Base-by-base conservation (phyloP, 2,888 invertebrate genomes). In the Lepidocyrtinus sp. region DNA sequence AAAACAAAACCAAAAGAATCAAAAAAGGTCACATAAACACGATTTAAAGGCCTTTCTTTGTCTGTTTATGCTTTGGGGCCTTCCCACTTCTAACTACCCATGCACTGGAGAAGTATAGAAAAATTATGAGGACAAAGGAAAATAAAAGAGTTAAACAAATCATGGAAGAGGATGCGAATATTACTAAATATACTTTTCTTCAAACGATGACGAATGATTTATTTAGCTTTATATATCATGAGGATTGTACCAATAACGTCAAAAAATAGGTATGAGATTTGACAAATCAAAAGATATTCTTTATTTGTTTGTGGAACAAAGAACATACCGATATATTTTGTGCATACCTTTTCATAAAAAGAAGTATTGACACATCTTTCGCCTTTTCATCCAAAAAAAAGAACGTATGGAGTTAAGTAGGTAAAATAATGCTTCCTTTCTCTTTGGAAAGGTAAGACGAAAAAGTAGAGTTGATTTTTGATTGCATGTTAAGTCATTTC, bases 401-500 rank as follows among this genome's bases (percentile, higher is more conserved):
- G 7, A 5, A 55, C 2, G 55, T 55, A n/a, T 17, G 61, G 61
- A 61, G 36, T 63, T 63, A 63, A 65, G 46, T 67, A 67, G 67
- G 67, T 22, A 67, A 24, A 25, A 36, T 65, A n/a, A n/a, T n/a
- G n/a, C n/a, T n/a, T n/a, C n/a, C n/a, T n/a, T n/a, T n/a, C n/a
- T n/a, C n/a, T n/a, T n/a, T n/a, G 22, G 22, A 7, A 68, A 69
- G 69, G 70, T 68, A 63, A 78, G 68, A 73, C 27, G 69, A 75
- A 70, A 55, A 55, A 75, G 72, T 68, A 78, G n/a, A n/a, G 75
- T 82, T 82, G 79, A 82, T 79, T 80, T 55, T 82, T 82, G 82
- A 82, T 82, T 82, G 82, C 82, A 82, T 82, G 82, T 82, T 76
- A 78, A 75, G 63, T 72, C 75, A 79, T 82, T 82, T 77, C 74